Conservation (phyloP, 2,888 invertebrate genomes). For the Chrysotoxum bicinctum region DNA sequence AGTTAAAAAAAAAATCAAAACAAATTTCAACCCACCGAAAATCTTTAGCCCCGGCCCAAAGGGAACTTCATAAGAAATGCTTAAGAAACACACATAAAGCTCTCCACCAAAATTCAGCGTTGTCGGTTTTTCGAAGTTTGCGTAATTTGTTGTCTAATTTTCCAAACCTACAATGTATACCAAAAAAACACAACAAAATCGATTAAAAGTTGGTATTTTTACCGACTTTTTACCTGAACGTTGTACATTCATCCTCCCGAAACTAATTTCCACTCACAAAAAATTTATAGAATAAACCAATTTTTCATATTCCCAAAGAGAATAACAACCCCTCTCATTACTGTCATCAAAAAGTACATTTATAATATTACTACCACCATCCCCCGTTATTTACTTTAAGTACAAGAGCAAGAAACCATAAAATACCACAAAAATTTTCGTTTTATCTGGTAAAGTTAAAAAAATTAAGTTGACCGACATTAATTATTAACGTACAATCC, state of each 20-base stretch:
- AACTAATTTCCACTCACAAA: neutral
- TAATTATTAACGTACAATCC: neutral
- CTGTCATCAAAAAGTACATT: neutral
- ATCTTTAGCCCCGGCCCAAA: too few species aligned
- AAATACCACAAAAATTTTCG: conserved; percentile 4
- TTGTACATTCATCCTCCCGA: neutral
- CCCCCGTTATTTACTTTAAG: neutral
- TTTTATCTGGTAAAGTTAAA: neutral
- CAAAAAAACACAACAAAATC: too few species aligned
- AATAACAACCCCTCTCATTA: neutral
- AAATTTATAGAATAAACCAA: neutral
- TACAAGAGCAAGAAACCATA: neutral
- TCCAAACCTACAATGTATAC: too few species aligned
- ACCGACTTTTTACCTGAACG: too few species aligned
- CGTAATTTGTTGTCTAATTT: too few species aligned
- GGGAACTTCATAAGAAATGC: too few species aligned
- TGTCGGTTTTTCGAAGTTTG: too few species aligned
- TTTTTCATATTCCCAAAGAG: neutral
- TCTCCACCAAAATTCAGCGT: too few species aligned
- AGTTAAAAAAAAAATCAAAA: too few species aligned
- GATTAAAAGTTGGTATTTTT: too few species aligned
- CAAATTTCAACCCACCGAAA: too few species aligned
- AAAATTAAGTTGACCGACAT: neutral
- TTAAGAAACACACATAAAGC: too few species aligned
- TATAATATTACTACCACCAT: neutral